phyloP scores from a whole-genome alignment of 1,140 invertebrate species.

The Bombus sibiricus region DNA sequence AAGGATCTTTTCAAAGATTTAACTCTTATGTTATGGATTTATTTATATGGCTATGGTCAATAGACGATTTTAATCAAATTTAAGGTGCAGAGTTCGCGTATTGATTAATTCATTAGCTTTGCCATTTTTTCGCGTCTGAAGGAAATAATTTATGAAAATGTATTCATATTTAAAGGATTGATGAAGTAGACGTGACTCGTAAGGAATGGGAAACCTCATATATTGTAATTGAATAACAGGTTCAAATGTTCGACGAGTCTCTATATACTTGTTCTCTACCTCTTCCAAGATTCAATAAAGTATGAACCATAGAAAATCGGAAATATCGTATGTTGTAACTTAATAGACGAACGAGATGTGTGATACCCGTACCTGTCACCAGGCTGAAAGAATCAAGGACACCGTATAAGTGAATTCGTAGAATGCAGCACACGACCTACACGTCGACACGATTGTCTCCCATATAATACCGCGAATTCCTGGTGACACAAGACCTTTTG shows the following conservation, averaged over 20 bases:
- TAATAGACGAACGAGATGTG: not conserved
- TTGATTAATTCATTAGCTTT: not conserved
- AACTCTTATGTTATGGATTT: no score
- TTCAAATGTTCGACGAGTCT: not conserved
- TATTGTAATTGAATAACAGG: not conserved
- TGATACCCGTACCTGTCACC: not conserved
- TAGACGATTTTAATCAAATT: not conserved
- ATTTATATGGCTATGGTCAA: no score
- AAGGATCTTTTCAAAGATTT: no score
- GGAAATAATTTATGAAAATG: no score
- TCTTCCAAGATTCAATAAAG: no score
- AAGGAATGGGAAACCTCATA: not conserved
- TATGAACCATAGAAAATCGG: no score
- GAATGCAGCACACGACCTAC: slow-evolving; percentile 66
- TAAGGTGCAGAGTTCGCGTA: not conserved
- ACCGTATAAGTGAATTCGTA: slow-evolving; percentile 42
- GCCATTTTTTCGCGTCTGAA: no score
- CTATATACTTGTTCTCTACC: no score
- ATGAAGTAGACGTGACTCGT: no score
- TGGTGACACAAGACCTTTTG: slow-evolving; percentile 56
- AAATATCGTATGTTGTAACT: not conserved
- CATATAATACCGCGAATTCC: slow-evolving; percentile 15
- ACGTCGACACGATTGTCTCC: slow-evolving; percentile 41
- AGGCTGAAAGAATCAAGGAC: slow-evolving; percentile 46
- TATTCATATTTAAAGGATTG: no score